phyloP scores from a whole-genome alignment of 2,797 vertebrate species.

The Manis pentadactyla region DNA sequence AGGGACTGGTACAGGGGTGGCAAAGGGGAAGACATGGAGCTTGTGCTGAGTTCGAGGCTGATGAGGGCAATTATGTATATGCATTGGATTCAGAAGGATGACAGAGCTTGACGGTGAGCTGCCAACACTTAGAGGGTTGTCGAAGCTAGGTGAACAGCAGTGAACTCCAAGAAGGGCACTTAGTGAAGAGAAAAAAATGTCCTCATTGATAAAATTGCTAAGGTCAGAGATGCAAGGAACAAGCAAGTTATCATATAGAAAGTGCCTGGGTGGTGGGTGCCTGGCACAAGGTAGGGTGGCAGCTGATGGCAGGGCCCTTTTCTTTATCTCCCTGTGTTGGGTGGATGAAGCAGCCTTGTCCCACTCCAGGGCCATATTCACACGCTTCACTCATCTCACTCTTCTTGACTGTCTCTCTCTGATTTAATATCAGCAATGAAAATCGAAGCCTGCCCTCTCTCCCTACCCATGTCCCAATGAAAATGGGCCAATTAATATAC shows the following conservation, averaged over 20 bases:
- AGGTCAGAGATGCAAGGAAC: background rate
- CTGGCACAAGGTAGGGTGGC: background rate
- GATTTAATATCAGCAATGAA: background rate
- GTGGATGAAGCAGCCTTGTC: fast-evolving
- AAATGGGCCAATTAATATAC: background rate
- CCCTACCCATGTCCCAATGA: background rate
- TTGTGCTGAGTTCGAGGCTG: background rate
- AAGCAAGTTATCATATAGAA: fast-evolving
- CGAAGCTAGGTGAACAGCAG: background rate
- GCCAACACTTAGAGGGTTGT: background rate
- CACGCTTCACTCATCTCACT: background rate
- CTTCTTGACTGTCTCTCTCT: background rate
- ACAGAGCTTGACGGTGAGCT: background rate
- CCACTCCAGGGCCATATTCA: background rate
- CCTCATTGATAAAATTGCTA: background rate
- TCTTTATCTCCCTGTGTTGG: background rate
- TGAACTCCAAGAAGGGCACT: background rate
- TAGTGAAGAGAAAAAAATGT: background rate
- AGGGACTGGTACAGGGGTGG: background rate
- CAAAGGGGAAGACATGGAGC: background rate
- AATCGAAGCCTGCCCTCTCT: background rate
- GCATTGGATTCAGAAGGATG: background rate
- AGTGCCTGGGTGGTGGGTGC: background rate
- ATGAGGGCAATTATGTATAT: background rate
- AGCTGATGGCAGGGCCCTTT: background rate